phyloP scores from a whole-genome alignment of 2,888 invertebrate species.

The Macrosoma leucophasiata region DNA sequence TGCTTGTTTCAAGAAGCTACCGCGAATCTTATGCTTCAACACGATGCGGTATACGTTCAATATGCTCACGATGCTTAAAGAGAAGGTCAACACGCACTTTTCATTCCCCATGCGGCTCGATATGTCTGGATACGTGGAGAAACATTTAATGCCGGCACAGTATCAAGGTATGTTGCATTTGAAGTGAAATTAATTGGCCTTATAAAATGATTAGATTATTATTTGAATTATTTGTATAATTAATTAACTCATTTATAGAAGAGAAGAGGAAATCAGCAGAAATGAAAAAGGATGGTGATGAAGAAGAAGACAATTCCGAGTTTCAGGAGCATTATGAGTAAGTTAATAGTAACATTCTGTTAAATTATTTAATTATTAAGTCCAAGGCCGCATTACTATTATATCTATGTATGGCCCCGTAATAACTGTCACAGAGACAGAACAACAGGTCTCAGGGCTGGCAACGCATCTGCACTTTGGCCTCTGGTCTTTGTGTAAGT shows the following conservation, averaged over 20 bases:
- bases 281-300: slow-evolving; percentile 54
- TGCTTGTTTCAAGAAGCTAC: slow-evolving; percentile 95
- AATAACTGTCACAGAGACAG: no score
- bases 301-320: slow-evolving; percentile 66
- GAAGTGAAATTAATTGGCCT: no score
- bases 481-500: no score
- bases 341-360: slow-evolving; percentile 36
- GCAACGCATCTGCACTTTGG: no score
- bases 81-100: slow-evolving; percentile 98
- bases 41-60: slow-evolving; percentile 98
- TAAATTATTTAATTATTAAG: background rate
- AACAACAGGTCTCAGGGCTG: no score
- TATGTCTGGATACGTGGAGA: slow-evolving; percentile 96
- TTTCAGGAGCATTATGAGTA: slow-evolving; percentile 85
- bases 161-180: slow-evolving; percentile 81
- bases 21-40: slow-evolving; percentile 95
- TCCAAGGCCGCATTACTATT: background rate
- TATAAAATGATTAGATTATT: background rate
- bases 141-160: slow-evolving; percentile 92
- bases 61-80: slow-evolving; percentile 97
- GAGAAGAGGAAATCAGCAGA: slow-evolving; percentile 76
- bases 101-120: slow-evolving; percentile 95
- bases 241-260: slow-evolving; percentile 52
- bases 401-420: no score
- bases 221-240: background rate